These are phyloP conservation scores for Leptocoma aspasia DNA, from an alignment of 2,113 vertebrate species.

Conservation along the genomic window DNA sequence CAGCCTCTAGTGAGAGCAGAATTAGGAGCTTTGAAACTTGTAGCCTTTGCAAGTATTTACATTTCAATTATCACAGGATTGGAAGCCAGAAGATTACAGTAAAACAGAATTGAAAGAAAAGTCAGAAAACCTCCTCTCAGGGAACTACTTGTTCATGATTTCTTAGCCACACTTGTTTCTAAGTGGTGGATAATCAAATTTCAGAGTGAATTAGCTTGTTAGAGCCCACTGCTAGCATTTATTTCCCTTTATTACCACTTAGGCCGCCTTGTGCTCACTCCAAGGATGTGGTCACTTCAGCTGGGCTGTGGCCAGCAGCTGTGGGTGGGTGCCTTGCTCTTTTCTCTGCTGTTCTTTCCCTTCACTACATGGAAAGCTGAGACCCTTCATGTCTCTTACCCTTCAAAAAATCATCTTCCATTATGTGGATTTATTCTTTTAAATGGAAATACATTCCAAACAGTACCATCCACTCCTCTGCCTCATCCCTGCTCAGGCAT, in stretches of 20 bases:
- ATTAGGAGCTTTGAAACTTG: neutral
- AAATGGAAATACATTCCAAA: neutral
- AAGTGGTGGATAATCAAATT: neutral
- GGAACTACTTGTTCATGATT: accelerated
- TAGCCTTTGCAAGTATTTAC: neutral
- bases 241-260: neutral
- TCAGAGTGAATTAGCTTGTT: neutral
- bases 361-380: neutral
- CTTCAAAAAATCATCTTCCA: neutral
- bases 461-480: neutral
- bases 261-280: neutral
- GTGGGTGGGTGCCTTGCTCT: neutral
- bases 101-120: neutral
- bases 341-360: neutral
- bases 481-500: neutral
- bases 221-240: neutral
- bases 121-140: neutral
- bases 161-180: neutral
- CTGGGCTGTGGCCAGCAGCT: neutral
- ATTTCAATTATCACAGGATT: neutral
- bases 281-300: neutral
- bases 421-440: neutral
- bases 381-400: neutral
- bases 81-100: neutral
- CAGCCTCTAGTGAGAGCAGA: neutral